These are phyloP conservation scores for Macroramphosus scolopax DNA, from an alignment of 2,797 vertebrate genomes.

Conservation along the genomic window DNA sequence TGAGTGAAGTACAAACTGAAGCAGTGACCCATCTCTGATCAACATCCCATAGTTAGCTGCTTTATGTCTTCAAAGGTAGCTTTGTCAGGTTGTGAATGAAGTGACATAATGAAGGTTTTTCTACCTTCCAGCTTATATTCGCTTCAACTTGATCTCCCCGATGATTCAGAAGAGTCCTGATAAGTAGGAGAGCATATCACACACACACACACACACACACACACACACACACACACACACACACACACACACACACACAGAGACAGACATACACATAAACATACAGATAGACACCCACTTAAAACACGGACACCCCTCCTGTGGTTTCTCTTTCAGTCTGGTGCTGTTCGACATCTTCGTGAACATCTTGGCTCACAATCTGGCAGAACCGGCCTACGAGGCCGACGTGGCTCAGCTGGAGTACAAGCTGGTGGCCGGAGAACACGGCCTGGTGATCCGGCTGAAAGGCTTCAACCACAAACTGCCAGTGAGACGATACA, in stretches of 20 bases:
- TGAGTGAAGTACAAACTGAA: no score
- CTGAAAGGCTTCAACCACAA: constrained; percentile 96
- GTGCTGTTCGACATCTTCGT: constrained; percentile 93
- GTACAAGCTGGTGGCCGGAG: constrained; percentile 89
- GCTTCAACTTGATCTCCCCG: constrained; percentile 93
- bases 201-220: no score
- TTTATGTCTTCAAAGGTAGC: no score
- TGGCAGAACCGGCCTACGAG: constrained; percentile 92
- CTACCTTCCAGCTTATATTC: constrained; percentile 83
- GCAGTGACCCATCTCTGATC: no score
- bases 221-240: no score
- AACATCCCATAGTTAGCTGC: no score
- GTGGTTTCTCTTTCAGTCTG: constrained; percentile 69
- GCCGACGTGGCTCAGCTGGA: constrained; percentile 93
- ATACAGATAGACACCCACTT: no score
- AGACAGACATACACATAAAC: no score
- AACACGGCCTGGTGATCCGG: constrained; percentile 89
- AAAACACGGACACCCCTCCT: no score
- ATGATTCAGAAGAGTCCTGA: constrained; percentile 91
- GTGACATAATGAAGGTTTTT: constrained; percentile 14
- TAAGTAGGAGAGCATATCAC: constrained; percentile 89
- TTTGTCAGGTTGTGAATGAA: no score
- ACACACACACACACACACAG: no score
- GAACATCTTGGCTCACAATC: constrained; percentile 91
- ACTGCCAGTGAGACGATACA: constrained; percentile 84